These are phyloP conservation scores for Caenorhabditis sp. DNA, from an alignment of 2,888 invertebrate genomes.

Conservation along the genomic window DNA sequence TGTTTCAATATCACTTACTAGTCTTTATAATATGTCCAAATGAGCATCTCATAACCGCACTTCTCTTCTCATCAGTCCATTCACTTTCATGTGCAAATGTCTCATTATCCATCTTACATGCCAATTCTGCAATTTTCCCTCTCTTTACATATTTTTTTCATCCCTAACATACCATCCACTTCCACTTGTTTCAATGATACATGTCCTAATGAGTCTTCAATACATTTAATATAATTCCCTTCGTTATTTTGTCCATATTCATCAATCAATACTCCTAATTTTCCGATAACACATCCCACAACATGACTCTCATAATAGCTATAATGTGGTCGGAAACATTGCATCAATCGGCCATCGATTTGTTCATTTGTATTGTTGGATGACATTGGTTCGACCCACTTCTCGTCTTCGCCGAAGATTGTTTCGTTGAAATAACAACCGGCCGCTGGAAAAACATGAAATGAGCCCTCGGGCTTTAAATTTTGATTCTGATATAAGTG, in stretches of 20 bases:
- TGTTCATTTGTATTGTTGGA: conserved; percentile 8
- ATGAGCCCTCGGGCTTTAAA: neutral
- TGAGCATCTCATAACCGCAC: conserved; percentile 42
- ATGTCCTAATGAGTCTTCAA: conserved; percentile 34
- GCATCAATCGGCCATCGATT: conserved; percentile 41
- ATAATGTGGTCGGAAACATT: conserved; percentile 59
- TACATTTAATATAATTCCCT: conserved; percentile 47
- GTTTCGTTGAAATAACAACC: conserved; percentile 57
- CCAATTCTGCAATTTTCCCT: conserved; percentile 25
- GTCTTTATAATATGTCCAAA: conserved; percentile 44
- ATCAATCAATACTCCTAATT: conserved; percentile 43
- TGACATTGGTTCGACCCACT: conserved; percentile 48
- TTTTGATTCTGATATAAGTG: neutral
- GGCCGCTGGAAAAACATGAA: conserved; percentile 36
- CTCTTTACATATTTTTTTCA: neutral
- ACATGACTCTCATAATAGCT: conserved; percentile 56
- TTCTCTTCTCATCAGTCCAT: conserved; percentile 37
- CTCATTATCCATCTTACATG: conserved; percentile 40
- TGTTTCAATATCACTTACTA: no score
- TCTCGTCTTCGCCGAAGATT: conserved; percentile 50
- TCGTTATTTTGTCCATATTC: conserved; percentile 44
- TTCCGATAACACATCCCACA: conserved; percentile 53
- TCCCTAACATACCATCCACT: conserved; percentile 30
- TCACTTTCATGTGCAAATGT: conserved; percentile 36
- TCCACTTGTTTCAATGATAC: conserved; percentile 32